Base-by-base conservation (phyloP, 2,797 vertebrate genomes). In the Syngnathus acus region DNA sequence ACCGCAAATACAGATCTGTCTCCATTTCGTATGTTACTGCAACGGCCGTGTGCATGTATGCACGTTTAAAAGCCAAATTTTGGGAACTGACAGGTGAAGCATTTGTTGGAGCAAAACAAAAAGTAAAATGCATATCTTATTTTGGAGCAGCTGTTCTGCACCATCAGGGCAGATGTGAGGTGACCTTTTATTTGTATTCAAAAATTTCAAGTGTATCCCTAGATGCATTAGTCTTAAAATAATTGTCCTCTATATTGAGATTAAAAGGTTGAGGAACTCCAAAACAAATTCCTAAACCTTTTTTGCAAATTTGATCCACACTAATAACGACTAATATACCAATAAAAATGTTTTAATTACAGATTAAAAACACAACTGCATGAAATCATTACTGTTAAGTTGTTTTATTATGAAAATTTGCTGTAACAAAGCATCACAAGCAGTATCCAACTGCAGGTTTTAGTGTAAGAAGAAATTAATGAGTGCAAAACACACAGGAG, bases 381-480 rank as follows among this genome's bases (percentile, higher is more conserved):
- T 39, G 47, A 75, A 77, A 16, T 19, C 13, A 55, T 67, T 58
- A 19, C 14, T 21, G 10, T 62, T 21, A 63, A 75, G 67, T 68
- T 66, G 43, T 80, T 87, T 86, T 85, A 86, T 87, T 82, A 76
- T 73, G 70, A 75, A 55, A 39, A 70, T 67, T 78, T 69, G 68
- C 66, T 67, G 48, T 26, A 72, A 69, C 69, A 78, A 76, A 80
- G 40, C n/a, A 65, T 73, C 85, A 88, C 51, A 26, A 65, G 76
- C 84, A 88, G 87, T 89, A 73, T 90, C 87, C 90, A 91, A 90
- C 89, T 83, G 86, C 86, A 72, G 64, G 66, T 76, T 66, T 70
- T 21, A 54, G 62, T 40, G 39, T 63, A 54, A 47, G 40, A 55
- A 38, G 43, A 64, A 60, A 40, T 43, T 67, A 26, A 51, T 68